phyloP scores from a whole-genome alignment of 1,140 invertebrate species.

The Microplitis demolitor region DNA sequence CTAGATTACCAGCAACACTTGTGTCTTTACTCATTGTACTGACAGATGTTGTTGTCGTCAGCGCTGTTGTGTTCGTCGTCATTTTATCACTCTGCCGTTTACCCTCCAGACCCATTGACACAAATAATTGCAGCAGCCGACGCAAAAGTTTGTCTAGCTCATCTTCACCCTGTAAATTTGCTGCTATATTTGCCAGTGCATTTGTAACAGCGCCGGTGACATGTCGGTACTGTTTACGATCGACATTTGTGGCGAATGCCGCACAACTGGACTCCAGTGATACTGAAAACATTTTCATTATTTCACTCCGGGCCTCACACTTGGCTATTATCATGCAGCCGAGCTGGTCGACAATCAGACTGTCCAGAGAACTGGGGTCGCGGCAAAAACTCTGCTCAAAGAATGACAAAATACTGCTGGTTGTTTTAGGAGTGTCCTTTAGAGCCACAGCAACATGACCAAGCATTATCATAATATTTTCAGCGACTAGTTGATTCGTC shows the following conservation, averaged over 20 bases:
- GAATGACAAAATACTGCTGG: conserved; percentile 94
- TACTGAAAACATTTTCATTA: conserved; percentile 98
- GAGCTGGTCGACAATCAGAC: conserved; percentile 94
- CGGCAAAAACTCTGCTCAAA: conserved; percentile 96
- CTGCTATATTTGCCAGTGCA: conserved; percentile 91
- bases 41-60: conserved; percentile 31
- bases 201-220: conserved; percentile 94
- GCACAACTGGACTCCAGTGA: conserved; percentile 90
- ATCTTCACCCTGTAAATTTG: conserved; percentile 85
- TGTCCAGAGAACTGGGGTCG: conserved; percentile 85
- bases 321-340: conserved; percentile 96
- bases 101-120: conserved; percentile 94
- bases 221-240: conserved; percentile 82
- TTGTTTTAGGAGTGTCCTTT: conserved; percentile 89
- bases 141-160: conserved; percentile 88
- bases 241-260: conserved; percentile 79
- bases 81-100: conserved; percentile 91
- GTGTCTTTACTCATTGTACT: conserved; percentile 70
- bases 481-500: conserved; percentile 77
- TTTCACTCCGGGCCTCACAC: conserved; percentile 81
- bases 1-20: conserved; percentile 93
- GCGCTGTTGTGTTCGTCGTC: conserved; percentile 61
- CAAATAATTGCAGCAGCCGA: conserved; percentile 92
- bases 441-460: conserved; percentile 95
- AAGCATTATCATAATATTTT: conserved; percentile 96